Conservation (phyloP, 1,140 invertebrate genomes). For the Pollicipes pollicipes region DNA sequence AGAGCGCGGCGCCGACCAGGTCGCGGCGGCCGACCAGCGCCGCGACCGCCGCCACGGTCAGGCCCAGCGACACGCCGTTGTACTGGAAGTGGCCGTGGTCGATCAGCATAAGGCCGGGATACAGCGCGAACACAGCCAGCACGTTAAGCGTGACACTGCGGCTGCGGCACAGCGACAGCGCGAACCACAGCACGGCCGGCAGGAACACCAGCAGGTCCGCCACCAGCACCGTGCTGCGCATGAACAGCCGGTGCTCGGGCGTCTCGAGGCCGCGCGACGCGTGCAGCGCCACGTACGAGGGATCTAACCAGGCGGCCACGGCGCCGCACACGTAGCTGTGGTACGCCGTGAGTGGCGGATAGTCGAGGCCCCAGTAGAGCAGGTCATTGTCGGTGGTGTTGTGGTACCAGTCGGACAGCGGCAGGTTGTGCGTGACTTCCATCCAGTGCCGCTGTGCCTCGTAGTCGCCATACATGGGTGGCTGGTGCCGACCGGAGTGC, state of each 20-base stretch:
- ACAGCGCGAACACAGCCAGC: constrained; percentile 41
- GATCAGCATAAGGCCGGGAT: constrained; percentile 84
- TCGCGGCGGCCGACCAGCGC: constrained; percentile 42
- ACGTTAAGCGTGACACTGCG: background rate
- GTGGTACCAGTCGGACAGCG: constrained; percentile 39
- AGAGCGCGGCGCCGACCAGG: constrained; percentile 52
- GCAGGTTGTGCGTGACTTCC: constrained; percentile 85
- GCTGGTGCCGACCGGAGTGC: constrained; percentile 58
- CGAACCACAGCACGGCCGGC: constrained; percentile 36
- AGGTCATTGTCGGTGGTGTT: constrained; percentile 56
- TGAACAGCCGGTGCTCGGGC: constrained; percentile 73
- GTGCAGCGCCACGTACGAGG: constrained; percentile 50
- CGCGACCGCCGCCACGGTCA: constrained; percentile 60
- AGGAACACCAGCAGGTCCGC: constrained; percentile 63
- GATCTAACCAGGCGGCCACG: constrained; percentile 44
- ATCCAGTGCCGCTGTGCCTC: constrained; percentile 99
- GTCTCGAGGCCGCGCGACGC: constrained; percentile 73
- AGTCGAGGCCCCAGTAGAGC: constrained; percentile 95
- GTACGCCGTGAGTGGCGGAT: constrained; percentile 94
- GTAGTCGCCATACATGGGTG: constrained; percentile 94
- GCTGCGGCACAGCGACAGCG: constrained; percentile 2
- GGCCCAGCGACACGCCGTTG: constrained; percentile 83
- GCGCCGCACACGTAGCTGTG: constrained; percentile 71
- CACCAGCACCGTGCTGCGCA: constrained; percentile 68
- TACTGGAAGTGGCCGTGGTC: constrained; percentile 99